A percentile compares a stretch with the other conserved stretches of the same genome.
Conservation (phyloP, 1,140 invertebrate species). For the Hylaeus volcanicus region DNA sequence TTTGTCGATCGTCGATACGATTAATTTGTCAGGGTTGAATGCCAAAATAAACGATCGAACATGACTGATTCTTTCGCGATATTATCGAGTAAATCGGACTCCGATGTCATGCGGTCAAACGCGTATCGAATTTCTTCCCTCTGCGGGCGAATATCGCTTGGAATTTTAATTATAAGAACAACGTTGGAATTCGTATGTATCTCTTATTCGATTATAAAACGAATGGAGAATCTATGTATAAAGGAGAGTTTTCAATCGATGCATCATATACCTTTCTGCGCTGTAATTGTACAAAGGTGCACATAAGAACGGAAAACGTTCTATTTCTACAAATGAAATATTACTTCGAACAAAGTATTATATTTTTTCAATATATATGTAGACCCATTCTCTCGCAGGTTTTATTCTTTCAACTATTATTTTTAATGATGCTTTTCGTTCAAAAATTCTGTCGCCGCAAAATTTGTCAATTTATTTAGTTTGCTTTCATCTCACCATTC, state of each 20-base stretch:
- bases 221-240: neutral
- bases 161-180: constrained; percentile 2
- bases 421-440: neutral
- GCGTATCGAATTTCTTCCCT: constrained; percentile 1
- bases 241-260: no score
- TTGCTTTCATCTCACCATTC: neutral
- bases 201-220: neutral
- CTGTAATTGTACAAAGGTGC: no score
- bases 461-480: neutral
- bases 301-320: no score
- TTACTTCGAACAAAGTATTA: no score
- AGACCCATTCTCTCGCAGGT: no score
- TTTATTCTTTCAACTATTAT: no score
- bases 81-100: neutral
- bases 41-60: constrained; percentile 5
- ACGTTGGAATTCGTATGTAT: neutral
- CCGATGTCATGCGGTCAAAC: neutral
- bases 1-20: neutral
- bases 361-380: no score
- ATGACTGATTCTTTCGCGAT: neutral
- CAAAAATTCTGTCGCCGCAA: no score
- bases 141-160: neutral
- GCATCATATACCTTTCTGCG: no score
- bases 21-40: neutral
- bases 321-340: no score